Evolutionary conservation across 2,113 vertebrate genomes (phyloP), one percentile per base, ranked within the genome.

Genomic region (Mobula hypostoma): DNA sequence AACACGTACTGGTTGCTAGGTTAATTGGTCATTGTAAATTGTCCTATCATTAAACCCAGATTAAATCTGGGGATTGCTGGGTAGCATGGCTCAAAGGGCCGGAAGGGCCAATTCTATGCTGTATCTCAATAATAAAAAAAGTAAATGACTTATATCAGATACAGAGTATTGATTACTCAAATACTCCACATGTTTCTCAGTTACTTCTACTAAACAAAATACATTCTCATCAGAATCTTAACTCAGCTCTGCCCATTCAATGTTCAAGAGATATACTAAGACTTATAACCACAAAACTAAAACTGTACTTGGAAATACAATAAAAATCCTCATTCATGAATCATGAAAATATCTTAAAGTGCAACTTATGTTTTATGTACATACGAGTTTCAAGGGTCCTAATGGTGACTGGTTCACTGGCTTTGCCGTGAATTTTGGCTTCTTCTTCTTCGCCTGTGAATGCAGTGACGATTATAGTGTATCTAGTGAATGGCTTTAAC

Each of bases 341-440:
- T 27, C 90, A 66, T 24, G 56, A 72, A 72, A 92, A 40, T 40
- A 76, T 4, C 56, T 93, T 74, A 74, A 93, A 56, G 24, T 15
- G 56, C 24, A 48, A 15, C 68, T 76, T 93, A 74, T 74, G 9
- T 14, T 24, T 7, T 27, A n/a, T 58, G 56, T 4, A 63, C 97
- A 95, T 96, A 99, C 98, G 97, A 95, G 98, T 97, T 96, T 99
- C 98, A 95, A 98, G 96, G 66, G 98, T 99, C 83, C 97, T 97
- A 95, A 98, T 96, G 94, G 96, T 95, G 48, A 97, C 76, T 11
- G 97, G 96, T 40, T 96, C 94, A 32, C 97, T 97, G 74, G 98
- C 95, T 92, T 98, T 98, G 90, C 98, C 99, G 82, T 98, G 96
- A 24, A 77, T 90, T 15, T 95, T 94, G 0, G 97, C 98, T 0